Base-by-base conservation (phyloP, 2,888 invertebrate species). In the Eulithis testata region DNA sequence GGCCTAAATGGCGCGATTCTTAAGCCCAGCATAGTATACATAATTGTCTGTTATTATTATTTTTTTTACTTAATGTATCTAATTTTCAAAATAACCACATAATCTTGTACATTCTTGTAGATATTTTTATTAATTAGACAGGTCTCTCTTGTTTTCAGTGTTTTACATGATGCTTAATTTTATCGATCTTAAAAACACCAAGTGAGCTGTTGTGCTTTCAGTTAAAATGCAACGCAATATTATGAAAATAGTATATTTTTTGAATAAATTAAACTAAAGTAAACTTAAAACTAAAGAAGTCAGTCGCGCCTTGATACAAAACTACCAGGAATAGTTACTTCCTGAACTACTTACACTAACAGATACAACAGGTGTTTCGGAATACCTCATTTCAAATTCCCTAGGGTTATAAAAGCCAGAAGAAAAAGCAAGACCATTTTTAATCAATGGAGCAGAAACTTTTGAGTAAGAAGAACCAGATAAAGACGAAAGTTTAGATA, bases 311-410 rank as follows among this genome's bases (percentile, higher is more conserved):
- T 43, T 68, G 6, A 70, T 63, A 60, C 65, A 75, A 65, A 74
- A 78, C 78, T 83, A 88, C 83, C 86, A 88, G 54, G 81, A 73
- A 65, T 87, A 85, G 57, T 69, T 80, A 11, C 78, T 67, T 57
- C 82, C 82, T 51, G 81, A 67, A 31, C 80, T 80, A 56, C 76
- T 76, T 64, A 84, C 85, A 31, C 81, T 79, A 66, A 80, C 79
- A 37, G 83, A 82, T 12, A 82, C 79, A 44, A 73, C 55, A 0
- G 83, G 80, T 11, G 80, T 75, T 45, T 81, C 79, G 4, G 82
- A 81, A 66, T 83, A 79, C 4, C 77, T 71, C 7, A 80, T 69
- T 37, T 8, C 12, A 0, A 36, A 0, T 12, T 7, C 6, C 21
- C 44, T 44, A 63, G 72, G 49, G 7, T 43, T 7, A 36, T 3